These are phyloP conservation scores for Hyposmocoma kahamanoa DNA, from an alignment of 1,140 invertebrate species.

Conservation along the genomic window DNA sequence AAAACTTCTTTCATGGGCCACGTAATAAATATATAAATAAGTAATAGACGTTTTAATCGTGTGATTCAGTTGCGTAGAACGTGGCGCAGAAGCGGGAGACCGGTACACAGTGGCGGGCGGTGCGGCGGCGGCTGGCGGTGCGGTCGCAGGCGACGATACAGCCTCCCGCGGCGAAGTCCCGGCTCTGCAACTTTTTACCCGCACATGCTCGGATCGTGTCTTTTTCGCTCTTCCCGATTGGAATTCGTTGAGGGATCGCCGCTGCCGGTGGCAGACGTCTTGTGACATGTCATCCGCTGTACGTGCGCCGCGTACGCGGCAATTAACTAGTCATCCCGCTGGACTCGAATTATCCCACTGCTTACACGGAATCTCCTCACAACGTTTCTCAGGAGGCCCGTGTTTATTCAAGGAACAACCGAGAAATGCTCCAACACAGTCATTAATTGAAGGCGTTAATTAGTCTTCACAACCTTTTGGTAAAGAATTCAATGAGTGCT, in stretches of 20 bases:
- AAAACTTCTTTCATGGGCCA: no score
- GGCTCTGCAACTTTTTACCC: slow-evolving; percentile 56
- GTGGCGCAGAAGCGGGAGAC: no score
- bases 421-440: slow-evolving; percentile 40
- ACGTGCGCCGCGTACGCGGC: slow-evolving; percentile 63
- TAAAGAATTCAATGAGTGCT: slow-evolving; percentile 1
- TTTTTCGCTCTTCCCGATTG: slow-evolving; percentile 68
- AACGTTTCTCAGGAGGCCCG: slow-evolving; percentile 36
- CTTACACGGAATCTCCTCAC: slow-evolving; percentile 30
- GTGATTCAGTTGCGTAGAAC: slow-evolving; percentile 27
- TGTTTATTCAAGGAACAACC: slow-evolving; percentile 52
- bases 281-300: slow-evolving; percentile 60
- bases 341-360: slow-evolving; percentile 25
- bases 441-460: slow-evolving; percentile 38
- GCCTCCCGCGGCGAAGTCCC: slow-evolving; percentile 54
- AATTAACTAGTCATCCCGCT: slow-evolving; percentile 56
- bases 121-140: slow-evolving; percentile 22
- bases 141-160: slow-evolving; percentile 34
- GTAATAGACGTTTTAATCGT: slow-evolving; percentile 34
- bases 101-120: slow-evolving; percentile 6
- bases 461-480: slow-evolving; percentile 8
- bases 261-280: slow-evolving; percentile 66
- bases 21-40: no score
- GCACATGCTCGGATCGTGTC: slow-evolving; percentile 64
- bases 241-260: slow-evolving; percentile 68